Percentiles rank a stretch among this genome's conserved stretches.
Evolutionary conservation across 2,888 invertebrate species (phyloP).

Genomic region (Campoplex nolae): DNA sequence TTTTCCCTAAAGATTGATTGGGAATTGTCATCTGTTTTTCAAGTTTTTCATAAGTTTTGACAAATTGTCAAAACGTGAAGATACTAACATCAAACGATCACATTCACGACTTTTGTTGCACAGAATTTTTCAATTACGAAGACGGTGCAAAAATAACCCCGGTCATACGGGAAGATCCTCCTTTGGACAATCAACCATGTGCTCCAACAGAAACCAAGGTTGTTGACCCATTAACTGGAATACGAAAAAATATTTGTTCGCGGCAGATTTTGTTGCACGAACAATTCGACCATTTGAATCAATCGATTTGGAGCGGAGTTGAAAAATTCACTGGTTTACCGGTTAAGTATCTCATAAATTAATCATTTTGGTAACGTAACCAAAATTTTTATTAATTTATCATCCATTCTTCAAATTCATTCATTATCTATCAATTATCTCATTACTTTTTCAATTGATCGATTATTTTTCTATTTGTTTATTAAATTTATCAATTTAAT

Average conservation of each 20-base stretch:
- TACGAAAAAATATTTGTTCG: constrained; percentile 85
- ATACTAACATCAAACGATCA: neutral
- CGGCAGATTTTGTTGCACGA: constrained; percentile 88
- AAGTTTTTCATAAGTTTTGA: neutral
- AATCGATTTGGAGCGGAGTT: constrained; percentile 86
- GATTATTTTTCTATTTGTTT: neutral
- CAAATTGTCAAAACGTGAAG: too few relatives aligned
- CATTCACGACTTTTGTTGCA: neutral
- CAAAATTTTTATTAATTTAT: neutral
- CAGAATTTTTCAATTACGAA: constrained; percentile 65
- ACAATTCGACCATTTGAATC: constrained; percentile 85
- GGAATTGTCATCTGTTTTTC: neutral
- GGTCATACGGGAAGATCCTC: neutral
- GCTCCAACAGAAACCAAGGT: constrained; percentile 73
- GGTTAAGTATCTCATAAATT: constrained; percentile 83
- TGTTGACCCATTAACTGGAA: constrained; percentile 76
- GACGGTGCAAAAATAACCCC: constrained; percentile 61
- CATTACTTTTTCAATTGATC: neutral
- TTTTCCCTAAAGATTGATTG: neutral
- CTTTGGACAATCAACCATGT: constrained; percentile 50
- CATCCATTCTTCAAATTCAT: neutral
- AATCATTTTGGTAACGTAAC: neutral
- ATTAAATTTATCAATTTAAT: neutral
- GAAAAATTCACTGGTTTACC: constrained; percentile 87
- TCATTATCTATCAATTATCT: neutral